Evolutionary conservation across 2,113 vertebrate genomes (phyloP).

Genomic region (Coptodon bakossiorum): DNA sequence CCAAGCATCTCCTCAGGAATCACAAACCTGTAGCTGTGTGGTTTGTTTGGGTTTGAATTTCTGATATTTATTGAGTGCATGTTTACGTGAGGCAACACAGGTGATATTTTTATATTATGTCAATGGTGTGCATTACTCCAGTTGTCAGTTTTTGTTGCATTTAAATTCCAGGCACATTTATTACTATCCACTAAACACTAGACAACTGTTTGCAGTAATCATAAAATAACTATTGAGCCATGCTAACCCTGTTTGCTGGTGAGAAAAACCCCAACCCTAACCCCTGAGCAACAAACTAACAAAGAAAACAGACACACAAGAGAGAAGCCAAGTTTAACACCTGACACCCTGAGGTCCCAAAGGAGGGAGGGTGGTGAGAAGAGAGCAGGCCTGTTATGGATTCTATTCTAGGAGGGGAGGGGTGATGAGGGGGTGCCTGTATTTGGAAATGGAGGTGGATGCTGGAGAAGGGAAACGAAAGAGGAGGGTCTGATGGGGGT

Average conservation of each 20-base stretch:
- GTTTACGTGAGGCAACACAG: neutral
- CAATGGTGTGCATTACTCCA: neutral
- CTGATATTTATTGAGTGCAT: neutral
- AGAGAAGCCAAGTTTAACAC: neutral
- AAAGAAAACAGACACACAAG: neutral
- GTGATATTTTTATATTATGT: neutral
- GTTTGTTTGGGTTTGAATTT: neutral
- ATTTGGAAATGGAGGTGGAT: slow-evolving; percentile 67
- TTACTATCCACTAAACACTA: neutral
- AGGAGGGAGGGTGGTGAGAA: neutral
- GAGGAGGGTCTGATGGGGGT: neutral
- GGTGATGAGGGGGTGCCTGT: slow-evolving; percentile 51
- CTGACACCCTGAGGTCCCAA: neutral
- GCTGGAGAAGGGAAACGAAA: slow-evolving; percentile 3
- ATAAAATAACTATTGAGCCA: neutral
- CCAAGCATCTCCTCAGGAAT: neutral
- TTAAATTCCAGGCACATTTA: neutral
- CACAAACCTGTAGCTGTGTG: neutral
- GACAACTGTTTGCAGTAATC: neutral
- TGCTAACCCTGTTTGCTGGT: neutral
- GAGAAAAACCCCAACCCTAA: neutral
- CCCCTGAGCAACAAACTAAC: neutral
- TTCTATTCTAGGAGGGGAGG: slow-evolving; percentile 61
- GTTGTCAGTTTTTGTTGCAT: neutral
- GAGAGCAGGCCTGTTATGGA: slow-evolving; percentile 27